Evolutionary conservation across 2,113 vertebrate genomes (phyloP), one percentile per base, ranked within the genome.

Genomic region (Ceuthmochares aereus): DNA sequence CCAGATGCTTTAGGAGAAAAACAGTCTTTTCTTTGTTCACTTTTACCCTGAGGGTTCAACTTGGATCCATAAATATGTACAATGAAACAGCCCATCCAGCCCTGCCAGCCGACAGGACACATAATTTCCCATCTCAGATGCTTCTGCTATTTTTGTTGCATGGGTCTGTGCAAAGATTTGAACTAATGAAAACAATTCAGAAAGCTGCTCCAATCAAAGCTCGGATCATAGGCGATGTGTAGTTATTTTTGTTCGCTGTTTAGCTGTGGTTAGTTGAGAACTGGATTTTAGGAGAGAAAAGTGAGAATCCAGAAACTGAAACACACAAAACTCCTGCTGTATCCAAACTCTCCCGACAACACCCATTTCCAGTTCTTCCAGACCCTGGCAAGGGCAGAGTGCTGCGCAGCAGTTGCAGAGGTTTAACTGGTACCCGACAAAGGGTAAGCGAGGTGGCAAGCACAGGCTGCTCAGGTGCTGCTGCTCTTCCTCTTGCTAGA

Each of bases 1-100:
- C 94, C 98, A 98, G 97, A 98, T 97, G 97, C 95, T 96, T 95
- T 96, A 94, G 80, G 85, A 94, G 97, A 97, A 97, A 96, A 95
- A 97, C 90, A 98, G 91, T 93, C 86, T 97, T 75, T 90, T 84
- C 96, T 98, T 98, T 98, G 96, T 98, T 97, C 95, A 32, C 89
- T 80, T 95, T 94, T 98, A 97, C 95, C 95, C 96, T 56, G 93
- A 97, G 96, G 97, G 89, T 42, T 97, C 93, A 70, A 64, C 83
- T 92, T 29, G 52, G 69, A 94, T 95, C 94, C 87, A 79, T 85
- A 96, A 95, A 78, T 96, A 95, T 64, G 62, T 80, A 95, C 92
- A 91, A 59, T 83, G 75, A 74, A 93, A 81, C 84, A 92, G 73
- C 79, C 63, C 85, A 63, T 91, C 89, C 90, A 79, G 93, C 64